phyloP scores from a whole-genome alignment of 1,140 invertebrate genomes.

The Drosophila auraria region DNA sequence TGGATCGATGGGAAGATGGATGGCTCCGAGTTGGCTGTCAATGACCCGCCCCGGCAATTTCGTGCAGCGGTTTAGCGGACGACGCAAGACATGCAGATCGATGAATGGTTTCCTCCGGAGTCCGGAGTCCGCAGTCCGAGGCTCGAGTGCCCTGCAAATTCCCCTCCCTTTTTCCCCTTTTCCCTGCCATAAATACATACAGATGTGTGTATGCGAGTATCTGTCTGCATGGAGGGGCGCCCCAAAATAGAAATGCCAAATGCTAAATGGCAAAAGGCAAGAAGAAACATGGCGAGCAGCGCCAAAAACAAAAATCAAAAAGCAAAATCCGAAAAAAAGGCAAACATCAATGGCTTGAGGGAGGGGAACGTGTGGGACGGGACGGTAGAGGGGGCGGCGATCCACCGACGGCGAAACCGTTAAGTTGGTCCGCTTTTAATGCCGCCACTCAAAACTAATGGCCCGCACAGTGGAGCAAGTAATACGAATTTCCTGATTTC shows the following conservation, averaged over 20 bases:
- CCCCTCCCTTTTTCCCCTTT: not conserved
- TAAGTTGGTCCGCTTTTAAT: constrained; percentile 57
- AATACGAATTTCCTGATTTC: not conserved
- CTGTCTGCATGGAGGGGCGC: constrained; percentile 29
- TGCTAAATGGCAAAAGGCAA: constrained; percentile 47
- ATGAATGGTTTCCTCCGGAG: constrained; percentile 20
- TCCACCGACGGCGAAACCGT: constrained; percentile 43
- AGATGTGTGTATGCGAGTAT: too few species aligned
- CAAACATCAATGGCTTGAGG: not conserved
- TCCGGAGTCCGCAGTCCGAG: not conserved
- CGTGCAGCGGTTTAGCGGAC: constrained; percentile 22
- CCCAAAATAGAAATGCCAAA: constrained; percentile 54
- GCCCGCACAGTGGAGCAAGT: constrained; percentile 23
- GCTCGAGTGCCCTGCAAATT: constrained; percentile 1
- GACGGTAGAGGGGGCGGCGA: constrained; percentile 7
- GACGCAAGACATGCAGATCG: constrained; percentile 27
- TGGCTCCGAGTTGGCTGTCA: constrained; percentile 29
- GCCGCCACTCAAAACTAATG: constrained; percentile 42
- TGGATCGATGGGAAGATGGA: constrained; percentile 26
- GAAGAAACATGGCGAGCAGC: constrained; percentile 36
- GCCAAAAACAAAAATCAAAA: constrained; percentile 34
- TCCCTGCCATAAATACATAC: not conserved
- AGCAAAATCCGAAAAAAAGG: not conserved
- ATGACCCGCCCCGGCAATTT: constrained; percentile 38
- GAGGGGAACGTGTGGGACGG: not conserved